These are phyloP conservation scores for Acomys russatus DNA, from an alignment of 2,797 vertebrate species.

Conservation along the genomic window DNA sequence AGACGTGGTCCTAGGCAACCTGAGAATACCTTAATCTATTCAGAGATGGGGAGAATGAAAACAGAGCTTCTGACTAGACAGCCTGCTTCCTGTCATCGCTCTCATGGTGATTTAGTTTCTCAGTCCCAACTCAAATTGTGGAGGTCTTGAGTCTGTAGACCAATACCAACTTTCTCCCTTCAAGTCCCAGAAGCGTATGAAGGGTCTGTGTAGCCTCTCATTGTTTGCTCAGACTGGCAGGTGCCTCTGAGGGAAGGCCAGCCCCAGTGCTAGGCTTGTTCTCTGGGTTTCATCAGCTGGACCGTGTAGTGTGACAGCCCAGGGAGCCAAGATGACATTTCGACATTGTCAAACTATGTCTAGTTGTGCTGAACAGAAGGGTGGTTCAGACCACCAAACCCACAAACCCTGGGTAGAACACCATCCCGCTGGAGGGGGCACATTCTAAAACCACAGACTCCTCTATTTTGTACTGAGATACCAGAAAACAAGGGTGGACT, in stretches of 20 bases:
- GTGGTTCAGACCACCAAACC: not conserved
- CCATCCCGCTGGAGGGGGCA: not conserved
- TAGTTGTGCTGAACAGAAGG: constrained; percentile 38
- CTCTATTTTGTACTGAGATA: constrained; percentile 26
- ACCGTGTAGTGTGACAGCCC: not conserved
- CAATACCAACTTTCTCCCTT: not conserved
- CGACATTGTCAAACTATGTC: not conserved
- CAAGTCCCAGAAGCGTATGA: not conserved
- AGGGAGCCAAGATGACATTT: not conserved
- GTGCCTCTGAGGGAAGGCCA: not conserved
- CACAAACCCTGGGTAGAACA: not conserved
- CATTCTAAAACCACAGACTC: not conserved
- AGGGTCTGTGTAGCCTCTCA: not conserved
- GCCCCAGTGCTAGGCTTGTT: not conserved
- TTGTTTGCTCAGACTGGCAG: not conserved
- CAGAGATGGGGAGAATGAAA: not conserved
- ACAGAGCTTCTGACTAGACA: not conserved
- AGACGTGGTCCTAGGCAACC: not conserved
- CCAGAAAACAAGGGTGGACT: constrained; percentile 23
- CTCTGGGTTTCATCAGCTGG: not conserved
- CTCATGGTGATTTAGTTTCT: not conserved
- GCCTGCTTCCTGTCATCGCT: not conserved
- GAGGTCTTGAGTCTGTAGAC: not conserved
- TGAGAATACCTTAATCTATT: not conserved
- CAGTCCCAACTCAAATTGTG: not conserved